phyloP scores from a whole-genome alignment of 2,888 invertebrate species.

The Augiades crinisus region DNA sequence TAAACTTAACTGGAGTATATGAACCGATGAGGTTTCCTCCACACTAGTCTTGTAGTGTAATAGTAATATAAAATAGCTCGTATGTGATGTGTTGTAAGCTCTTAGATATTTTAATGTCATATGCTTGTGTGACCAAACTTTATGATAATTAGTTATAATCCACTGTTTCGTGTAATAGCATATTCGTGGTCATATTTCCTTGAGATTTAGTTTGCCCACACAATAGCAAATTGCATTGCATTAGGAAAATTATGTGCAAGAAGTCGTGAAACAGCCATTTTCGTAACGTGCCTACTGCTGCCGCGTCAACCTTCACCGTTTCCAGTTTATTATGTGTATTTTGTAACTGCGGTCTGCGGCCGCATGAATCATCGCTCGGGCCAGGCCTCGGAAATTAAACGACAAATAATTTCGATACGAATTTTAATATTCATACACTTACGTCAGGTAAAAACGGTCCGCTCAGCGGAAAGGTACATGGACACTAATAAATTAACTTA shows the following conservation, averaged over 20 bases:
- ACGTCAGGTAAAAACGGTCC: slow-evolving; percentile 73
- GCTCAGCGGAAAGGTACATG: slow-evolving; percentile 80
- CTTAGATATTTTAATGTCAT: too few species aligned
- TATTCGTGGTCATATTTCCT: slow-evolving; percentile 19
- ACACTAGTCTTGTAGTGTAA: too few species aligned
- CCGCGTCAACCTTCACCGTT: slow-evolving; percentile 39
- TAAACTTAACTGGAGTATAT: too few species aligned
- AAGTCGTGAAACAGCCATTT: slow-evolving; percentile 37
- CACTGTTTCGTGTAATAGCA: background rate
- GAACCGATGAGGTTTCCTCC: too few species aligned
- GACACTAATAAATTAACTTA: slow-evolving; percentile 78
- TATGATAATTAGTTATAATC: background rate
- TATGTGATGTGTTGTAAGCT: too few species aligned
- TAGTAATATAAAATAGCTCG: too few species aligned
- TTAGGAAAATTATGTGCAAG: slow-evolving; percentile 57
- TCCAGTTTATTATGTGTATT: slow-evolving; percentile 32
- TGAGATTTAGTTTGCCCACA: slow-evolving; percentile 18
- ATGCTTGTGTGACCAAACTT: too few species aligned
- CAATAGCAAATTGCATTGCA: slow-evolving; percentile 31
- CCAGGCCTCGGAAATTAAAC: slow-evolving; percentile 49
- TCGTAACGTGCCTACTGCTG: slow-evolving; percentile 34
- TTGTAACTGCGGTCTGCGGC: slow-evolving; percentile 29
- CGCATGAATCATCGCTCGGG: slow-evolving; percentile 29
- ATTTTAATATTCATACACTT: slow-evolving; percentile 60
- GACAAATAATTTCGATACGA: slow-evolving; percentile 57